These are phyloP conservation scores for Chrysopilus asiliformis DNA, from an alignment of 2,888 invertebrate species.

Conservation along the genomic window DNA sequence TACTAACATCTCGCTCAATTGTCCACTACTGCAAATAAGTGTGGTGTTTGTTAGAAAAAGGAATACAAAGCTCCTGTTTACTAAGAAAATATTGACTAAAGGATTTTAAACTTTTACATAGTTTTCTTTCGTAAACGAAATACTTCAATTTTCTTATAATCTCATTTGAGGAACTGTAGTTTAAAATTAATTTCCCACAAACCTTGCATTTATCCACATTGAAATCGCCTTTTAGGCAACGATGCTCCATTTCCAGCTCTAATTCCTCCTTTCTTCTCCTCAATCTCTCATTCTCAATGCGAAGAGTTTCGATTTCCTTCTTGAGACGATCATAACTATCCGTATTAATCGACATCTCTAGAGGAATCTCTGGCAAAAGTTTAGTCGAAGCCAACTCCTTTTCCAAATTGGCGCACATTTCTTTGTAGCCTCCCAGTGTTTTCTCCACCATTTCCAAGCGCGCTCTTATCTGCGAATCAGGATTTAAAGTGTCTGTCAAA, in stretches of 20 bases:
- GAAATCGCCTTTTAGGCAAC: conserved; percentile 43
- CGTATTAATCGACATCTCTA: conserved; percentile 17
- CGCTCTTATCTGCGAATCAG: conserved; percentile 41
- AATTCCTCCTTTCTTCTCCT: conserved; percentile 46
- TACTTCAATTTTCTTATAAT: no score
- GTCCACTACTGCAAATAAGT: no score
- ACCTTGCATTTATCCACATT: conserved; percentile 30
- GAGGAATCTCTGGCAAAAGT: conserved; percentile 22
- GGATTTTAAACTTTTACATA: background rate
- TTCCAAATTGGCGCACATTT: conserved; percentile 53
- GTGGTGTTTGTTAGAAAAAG: no score
- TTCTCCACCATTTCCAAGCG: conserved; percentile 61
- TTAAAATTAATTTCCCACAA: background rate
- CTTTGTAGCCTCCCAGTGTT: conserved; percentile 58
- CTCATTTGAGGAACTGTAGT: no score
- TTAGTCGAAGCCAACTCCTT: conserved; percentile 40
- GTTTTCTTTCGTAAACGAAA: background rate
- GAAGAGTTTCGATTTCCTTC: conserved; percentile 43
- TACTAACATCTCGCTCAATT: no score
- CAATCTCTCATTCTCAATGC: conserved; percentile 39
- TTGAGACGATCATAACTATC: conserved; percentile 45
- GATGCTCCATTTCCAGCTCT: conserved; percentile 52
- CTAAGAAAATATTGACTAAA: no score
- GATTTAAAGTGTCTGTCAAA: conserved; percentile 21
- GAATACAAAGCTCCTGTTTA: background rate